These are phyloP conservation scores for Burhinus bistriatus DNA, from an alignment of 2,113 vertebrate genomes.

Conservation along the genomic window DNA sequence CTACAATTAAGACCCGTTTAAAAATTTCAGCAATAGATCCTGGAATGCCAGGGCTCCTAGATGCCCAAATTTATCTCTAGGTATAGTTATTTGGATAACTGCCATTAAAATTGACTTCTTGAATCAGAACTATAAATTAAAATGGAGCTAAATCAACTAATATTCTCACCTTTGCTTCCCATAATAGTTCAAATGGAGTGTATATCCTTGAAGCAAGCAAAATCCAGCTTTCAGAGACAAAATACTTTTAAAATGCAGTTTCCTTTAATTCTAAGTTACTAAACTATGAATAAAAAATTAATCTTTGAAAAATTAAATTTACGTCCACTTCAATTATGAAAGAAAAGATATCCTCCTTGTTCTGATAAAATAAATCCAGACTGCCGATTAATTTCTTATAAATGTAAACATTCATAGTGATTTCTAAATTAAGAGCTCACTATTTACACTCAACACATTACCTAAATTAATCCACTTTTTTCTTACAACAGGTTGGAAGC, in stretches of 20 bases:
- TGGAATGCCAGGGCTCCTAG: neutral
- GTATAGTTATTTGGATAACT: neutral
- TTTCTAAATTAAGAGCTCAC: neutral
- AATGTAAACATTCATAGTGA: neutral
- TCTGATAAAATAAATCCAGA: neutral
- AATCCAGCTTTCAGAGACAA: neutral
- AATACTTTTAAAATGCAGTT: neutral
- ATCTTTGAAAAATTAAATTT: neutral
- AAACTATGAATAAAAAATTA: neutral
- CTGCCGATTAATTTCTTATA: neutral
- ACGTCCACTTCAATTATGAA: neutral
- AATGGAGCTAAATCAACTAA: neutral
- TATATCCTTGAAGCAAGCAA: neutral
- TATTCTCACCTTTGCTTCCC: neutral
- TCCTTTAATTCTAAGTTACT: neutral
- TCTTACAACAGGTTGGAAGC: neutral
- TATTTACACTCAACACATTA: neutral
- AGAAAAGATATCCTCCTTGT: neutral
- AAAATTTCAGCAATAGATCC: neutral
- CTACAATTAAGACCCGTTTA: neutral
- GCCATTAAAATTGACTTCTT: neutral
- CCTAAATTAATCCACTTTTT: neutral
- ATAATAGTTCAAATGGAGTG: neutral
- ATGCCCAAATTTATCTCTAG: neutral
- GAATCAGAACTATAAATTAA: neutral